Conservation (phyloP, 2,888 invertebrate species). For the Rhagium mordax region DNA sequence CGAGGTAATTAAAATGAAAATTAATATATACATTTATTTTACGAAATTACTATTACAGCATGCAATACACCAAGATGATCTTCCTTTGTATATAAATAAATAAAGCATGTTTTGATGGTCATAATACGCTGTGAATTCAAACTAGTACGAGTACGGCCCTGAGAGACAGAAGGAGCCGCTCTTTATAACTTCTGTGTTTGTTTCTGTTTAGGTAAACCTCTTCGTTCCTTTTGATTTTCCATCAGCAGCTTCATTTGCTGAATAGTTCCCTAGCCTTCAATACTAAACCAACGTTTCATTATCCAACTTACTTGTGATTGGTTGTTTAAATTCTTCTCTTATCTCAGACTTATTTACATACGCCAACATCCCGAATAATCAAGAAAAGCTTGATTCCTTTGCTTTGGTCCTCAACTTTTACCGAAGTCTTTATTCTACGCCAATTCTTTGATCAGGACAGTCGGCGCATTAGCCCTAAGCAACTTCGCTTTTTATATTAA, state of each 20-base stretch:
- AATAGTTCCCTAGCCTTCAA: slow-evolving; percentile 65
- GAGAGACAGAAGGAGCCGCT: slow-evolving; percentile 54
- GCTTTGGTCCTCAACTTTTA: slow-evolving; percentile 34
- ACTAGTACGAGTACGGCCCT: slow-evolving; percentile 41
- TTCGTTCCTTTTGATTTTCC: slow-evolving; percentile 69
- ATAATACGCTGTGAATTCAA: too few relatives aligned
- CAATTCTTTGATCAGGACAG: slow-evolving; percentile 41
- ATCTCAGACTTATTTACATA: slow-evolving; percentile 66
- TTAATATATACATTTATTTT: too few relatives aligned
- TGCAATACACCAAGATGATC: too few relatives aligned
- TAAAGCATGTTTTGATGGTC: too few relatives aligned
- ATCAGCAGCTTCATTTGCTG: slow-evolving; percentile 68
- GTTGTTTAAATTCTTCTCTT: slow-evolving; percentile 67
- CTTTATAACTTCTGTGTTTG: slow-evolving; percentile 69
- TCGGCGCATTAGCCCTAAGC: slow-evolving; percentile 21
- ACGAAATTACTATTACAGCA: too few relatives aligned
- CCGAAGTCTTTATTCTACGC: slow-evolving; percentile 36
- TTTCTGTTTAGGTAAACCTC: slow-evolving; percentile 69
- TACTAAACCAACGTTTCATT: slow-evolving; percentile 67
- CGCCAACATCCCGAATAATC: slow-evolving; percentile 57
- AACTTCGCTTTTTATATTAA: slow-evolving; percentile 7
- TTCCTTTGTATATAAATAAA: too few relatives aligned
- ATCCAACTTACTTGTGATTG: slow-evolving; percentile 67
- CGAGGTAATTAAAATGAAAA: too few relatives aligned
- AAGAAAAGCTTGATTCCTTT: slow-evolving; percentile 48